Conservation (phyloP, 92 coral and sea anemone genomes). For the Muricea muricata region DNA sequence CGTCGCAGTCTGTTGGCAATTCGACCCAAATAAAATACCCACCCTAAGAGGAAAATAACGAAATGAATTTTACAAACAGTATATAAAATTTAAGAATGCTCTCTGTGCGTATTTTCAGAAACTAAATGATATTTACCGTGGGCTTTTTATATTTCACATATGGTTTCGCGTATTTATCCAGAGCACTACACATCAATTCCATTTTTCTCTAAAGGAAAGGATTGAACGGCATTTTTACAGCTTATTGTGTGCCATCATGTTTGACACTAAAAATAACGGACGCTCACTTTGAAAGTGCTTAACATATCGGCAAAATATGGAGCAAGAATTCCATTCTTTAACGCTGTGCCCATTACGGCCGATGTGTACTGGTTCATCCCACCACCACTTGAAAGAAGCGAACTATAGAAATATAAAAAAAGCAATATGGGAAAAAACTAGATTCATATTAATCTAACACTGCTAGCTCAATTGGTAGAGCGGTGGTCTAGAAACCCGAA, state of each 20-base stretch:
- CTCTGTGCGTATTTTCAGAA: neutral
- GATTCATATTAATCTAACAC: no score
- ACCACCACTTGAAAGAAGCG: constrained; percentile 77
- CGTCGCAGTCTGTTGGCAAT: constrained; percentile 67
- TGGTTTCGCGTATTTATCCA: constrained; percentile 75
- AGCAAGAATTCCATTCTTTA: constrained; percentile 75
- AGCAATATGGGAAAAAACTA: no score
- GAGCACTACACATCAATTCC: constrained; percentile 79
- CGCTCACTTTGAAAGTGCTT: constrained; percentile 56
- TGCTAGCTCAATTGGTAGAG: no score
- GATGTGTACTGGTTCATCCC: constrained; percentile 89
- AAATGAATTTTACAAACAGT: neutral
- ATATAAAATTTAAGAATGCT: no score
- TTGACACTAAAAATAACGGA: neutral
- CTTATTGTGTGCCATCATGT: no score
- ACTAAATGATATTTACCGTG: constrained; percentile 2
- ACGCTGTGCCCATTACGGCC: constrained; percentile 78
- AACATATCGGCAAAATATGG: constrained; percentile 61
- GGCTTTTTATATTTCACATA: constrained; percentile 72
- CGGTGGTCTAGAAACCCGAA: no score
- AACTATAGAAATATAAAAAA: constrained; percentile 33
- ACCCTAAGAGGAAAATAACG: constrained; percentile 43
- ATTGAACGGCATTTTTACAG: no score
- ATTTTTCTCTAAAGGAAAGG: constrained; percentile 44
- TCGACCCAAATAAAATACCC: constrained; percentile 92